Conservation (phyloP, 2,888 invertebrate genomes). For the Arctia plantaginis region DNA sequence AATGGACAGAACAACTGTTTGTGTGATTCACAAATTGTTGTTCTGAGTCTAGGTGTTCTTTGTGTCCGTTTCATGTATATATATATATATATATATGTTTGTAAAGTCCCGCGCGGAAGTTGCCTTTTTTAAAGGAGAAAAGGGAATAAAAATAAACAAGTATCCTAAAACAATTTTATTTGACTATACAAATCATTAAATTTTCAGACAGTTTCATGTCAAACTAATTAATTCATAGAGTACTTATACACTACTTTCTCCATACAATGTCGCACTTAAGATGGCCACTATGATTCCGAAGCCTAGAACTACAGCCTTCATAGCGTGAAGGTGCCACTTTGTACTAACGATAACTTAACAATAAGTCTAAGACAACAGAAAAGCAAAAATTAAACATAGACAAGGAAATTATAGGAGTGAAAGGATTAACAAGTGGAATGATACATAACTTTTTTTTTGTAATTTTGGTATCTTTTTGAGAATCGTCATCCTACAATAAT, state of each 20-base stretch:
- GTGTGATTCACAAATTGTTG: too few relatives aligned
- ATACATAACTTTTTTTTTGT: constrained; percentile 51
- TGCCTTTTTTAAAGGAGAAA: too few relatives aligned
- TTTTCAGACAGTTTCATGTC: constrained; percentile 75
- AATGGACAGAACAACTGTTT: too few relatives aligned
- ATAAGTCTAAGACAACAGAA: constrained; percentile 66
- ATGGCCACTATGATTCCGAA: constrained; percentile 81
- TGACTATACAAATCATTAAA: constrained; percentile 78
- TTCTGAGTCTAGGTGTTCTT: too few relatives aligned
- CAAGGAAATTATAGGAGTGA: constrained; percentile 69
- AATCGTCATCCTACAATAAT: constrained; percentile 66
- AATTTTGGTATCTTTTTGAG: constrained; percentile 60
- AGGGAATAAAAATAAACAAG: constrained; percentile 29
- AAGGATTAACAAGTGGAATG: constrained; percentile 82
- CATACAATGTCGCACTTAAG: constrained; percentile 76
- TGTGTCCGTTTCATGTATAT: too few relatives aligned
- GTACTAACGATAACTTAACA: constrained; percentile 77
- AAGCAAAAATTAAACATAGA: constrained; percentile 54
- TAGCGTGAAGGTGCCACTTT: constrained; percentile 75
- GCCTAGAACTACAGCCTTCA: constrained; percentile 67
- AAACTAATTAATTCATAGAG: constrained; percentile 73
- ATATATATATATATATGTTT: too few relatives aligned
- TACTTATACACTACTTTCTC: constrained; percentile 74
- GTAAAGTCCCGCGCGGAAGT: too few relatives aligned
- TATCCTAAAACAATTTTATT: constrained; percentile 83